phyloP scores from a whole-genome alignment of 2,797 vertebrate genomes.

The Syngnathus acus region DNA sequence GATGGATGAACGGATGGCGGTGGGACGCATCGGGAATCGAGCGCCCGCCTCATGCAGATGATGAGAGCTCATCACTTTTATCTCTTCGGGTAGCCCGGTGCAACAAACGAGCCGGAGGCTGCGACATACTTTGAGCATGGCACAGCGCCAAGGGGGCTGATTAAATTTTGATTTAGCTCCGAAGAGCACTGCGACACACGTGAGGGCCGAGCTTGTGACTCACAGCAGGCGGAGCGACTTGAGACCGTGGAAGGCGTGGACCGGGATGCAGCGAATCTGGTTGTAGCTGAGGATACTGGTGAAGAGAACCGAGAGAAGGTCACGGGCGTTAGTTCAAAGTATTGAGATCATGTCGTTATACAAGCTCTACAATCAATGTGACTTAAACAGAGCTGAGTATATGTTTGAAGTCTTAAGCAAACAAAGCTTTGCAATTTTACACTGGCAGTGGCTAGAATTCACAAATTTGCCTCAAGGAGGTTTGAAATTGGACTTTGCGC shows the following conservation, averaged over 20 bases:
- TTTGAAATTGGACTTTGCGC: too few relatives aligned
- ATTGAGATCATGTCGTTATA: neutral
- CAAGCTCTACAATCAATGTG: neutral
- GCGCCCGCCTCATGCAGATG: conserved; percentile 22
- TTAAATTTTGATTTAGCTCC: conserved; percentile 53
- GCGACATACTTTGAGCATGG: conserved; percentile 28
- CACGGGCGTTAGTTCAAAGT: neutral
- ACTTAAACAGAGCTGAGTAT: too few relatives aligned
- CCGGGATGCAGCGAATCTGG: conserved; percentile 87
- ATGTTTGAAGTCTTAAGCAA: too few relatives aligned
- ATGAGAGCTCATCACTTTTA: conserved; percentile 45
- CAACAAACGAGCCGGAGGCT: conserved; percentile 35
- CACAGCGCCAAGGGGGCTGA: conserved; percentile 29
- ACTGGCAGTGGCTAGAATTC: too few relatives aligned
- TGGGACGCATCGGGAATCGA: conserved; percentile 16
- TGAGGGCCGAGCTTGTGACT: conserved; percentile 62
- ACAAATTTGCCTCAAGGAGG: too few relatives aligned
- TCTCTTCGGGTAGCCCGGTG: conserved; percentile 35
- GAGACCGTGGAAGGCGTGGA: conserved; percentile 86
- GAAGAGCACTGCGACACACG: conserved; percentile 33
- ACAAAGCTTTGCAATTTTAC: too few relatives aligned
- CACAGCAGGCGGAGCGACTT: conserved; percentile 89
- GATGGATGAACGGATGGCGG: conserved; percentile 27
- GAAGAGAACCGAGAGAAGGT: conserved; percentile 6
- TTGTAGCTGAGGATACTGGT: conserved; percentile 96